Percentiles rank a stretch among this genome's conserved stretches.
Evolutionary conservation across 2,797 vertebrate genomes (phyloP).

Genomic region (Cyprinodon diabolis): DNA sequence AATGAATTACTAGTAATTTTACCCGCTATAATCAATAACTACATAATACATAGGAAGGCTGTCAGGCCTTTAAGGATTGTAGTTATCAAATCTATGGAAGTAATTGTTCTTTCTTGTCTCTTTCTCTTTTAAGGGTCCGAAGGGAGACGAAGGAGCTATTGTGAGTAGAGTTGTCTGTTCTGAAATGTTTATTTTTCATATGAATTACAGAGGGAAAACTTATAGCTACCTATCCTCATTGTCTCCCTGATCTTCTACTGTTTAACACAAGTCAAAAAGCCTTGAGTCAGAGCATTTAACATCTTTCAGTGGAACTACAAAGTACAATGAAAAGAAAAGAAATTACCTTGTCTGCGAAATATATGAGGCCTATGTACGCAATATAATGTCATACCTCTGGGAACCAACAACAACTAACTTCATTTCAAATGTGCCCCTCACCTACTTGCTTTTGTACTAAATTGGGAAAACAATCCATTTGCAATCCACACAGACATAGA

Average conservation of each 20-base stretch:
- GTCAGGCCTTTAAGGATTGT: conserved; percentile 46
- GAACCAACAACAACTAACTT: conserved; percentile 55
- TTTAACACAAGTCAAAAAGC: conserved; percentile 57
- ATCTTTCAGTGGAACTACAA: conserved; percentile 54
- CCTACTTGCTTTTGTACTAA: conserved; percentile 12
- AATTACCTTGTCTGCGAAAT: conserved; percentile 55
- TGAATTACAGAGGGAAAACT: conserved; percentile 44
- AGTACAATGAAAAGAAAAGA: conserved; percentile 43
- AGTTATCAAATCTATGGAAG: conserved; percentile 46
- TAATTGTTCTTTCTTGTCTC: conserved; percentile 56
- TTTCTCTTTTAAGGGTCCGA: conserved; percentile 85
- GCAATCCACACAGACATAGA: conserved; percentile 47
- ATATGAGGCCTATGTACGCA: conserved; percentile 54
- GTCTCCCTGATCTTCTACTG: conserved; percentile 44
- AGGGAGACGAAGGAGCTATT: conserved; percentile 90
- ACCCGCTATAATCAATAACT: conserved; percentile 40
- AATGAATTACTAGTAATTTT: conserved; percentile 39
- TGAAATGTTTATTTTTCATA: conserved; percentile 46
- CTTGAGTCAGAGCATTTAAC: conserved; percentile 64
- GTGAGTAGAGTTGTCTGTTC: conserved; percentile 82
- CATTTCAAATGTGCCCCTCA: conserved; percentile 43
- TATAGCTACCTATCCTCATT: conserved; percentile 51
- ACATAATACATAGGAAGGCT: conserved; percentile 40
- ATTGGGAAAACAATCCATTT: conserved; percentile 40
- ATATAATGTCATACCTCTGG: conserved; percentile 62